Conservation (phyloP, 1,140 invertebrate genomes). For the Thrips palmi region DNA sequence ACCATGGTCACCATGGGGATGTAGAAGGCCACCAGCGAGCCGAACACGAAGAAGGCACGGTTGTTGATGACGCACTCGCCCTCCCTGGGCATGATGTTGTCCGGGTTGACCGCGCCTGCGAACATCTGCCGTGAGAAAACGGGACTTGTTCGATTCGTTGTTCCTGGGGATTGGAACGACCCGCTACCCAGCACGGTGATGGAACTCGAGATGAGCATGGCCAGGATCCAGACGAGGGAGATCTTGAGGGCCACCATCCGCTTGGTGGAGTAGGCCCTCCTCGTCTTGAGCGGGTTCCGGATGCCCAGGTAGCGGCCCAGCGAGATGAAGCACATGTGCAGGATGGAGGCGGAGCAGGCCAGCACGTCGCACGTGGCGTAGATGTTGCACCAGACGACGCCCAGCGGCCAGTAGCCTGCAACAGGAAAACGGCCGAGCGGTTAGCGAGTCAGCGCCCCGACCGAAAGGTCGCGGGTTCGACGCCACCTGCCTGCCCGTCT, state of each 20-base stretch:
- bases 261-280: conserved; percentile 51
- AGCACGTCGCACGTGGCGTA: conserved; percentile 91
- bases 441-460: no score
- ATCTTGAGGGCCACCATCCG: conserved; percentile 65
- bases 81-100: conserved; percentile 57
- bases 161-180: not conserved
- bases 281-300: conserved; percentile 65
- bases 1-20: conserved; percentile 87
- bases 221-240: conserved; percentile 64
- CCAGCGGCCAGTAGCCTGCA: conserved; percentile 81
- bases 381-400: conserved; percentile 72
- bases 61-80: conserved; percentile 68
- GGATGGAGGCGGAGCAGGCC: conserved; percentile 82
- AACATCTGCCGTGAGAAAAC: no score
- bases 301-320: conserved; percentile 84
- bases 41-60: conserved; percentile 68
- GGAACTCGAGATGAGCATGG: conserved; percentile 70
- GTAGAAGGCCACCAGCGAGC: conserved; percentile 79
- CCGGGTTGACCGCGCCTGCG: conserved; percentile 45
- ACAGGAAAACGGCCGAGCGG: no score
- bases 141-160: conserved; percentile 10
- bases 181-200: conserved; percentile 67
- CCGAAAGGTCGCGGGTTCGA: no score
- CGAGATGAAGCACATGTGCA: conserved; percentile 95
- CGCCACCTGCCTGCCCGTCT: no score